Base-by-base conservation (phyloP, 1,140 invertebrate genomes). In the Agrypnia vestita region DNA sequence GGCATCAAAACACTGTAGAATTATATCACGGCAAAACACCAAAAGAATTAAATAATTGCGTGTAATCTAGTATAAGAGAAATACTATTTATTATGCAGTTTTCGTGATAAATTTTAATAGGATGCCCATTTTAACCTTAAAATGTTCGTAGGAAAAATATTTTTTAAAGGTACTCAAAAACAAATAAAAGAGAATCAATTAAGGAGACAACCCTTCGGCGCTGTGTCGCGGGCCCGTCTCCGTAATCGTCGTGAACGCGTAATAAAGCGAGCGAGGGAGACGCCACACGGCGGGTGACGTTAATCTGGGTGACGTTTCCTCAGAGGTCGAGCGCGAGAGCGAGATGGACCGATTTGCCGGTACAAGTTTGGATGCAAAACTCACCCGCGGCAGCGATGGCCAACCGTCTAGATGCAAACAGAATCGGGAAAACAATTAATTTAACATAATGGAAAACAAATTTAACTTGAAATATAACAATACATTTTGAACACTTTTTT, bases 181-280 rank as follows among this genome's bases (percentile, higher is more conserved):
- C 15, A 1, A 59, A 59, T 11, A 10, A 56, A 56, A 56, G 15
- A 15, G 13, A 17, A 17, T 15, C 15, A 12, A 56, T 56, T 15
- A 17, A 19, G 11, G 4, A 59, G 15, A n/a, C 11, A 59, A 59
- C 55, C 55, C 15, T 59, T 59, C 8, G 25, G 25, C 6, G 0
- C 15, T 0, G 8, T 10, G 55, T 59, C 17, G 55, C 15, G 17
- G 17, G 25, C 13, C 43, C 67, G 62, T 79, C 78, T 79, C 53
- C 71, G 71, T 62, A 79, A 79, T 79, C 59, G 49, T 79, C 74
- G 78, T 79, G 71, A 61, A 56, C 35, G 59, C 49, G 51, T 64
- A 69, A 80, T 69, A 71, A 80, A 61, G 62, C 13, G 47, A 35
- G 79, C 6, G 75, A 80, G 21, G 51, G 75, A 62, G 79, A 80